Conservation (phyloP, 64 coral and sea anemone genomes). For the Montipora sp. region DNA sequence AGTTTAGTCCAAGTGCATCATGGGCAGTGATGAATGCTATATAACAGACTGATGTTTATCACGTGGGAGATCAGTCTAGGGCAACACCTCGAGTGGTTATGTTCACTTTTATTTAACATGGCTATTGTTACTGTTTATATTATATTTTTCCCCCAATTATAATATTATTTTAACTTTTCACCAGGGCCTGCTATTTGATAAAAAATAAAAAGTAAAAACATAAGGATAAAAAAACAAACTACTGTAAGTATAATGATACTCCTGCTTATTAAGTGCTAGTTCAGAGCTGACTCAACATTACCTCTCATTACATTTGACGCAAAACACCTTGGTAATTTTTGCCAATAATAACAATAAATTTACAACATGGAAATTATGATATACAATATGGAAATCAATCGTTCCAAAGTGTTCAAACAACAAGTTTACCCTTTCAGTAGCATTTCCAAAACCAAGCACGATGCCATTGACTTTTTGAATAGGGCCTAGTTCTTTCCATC, state of each 20-base stretch:
- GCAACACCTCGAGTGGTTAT: no score
- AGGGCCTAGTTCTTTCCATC: conserved; percentile 9
- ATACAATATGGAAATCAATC: background rate
- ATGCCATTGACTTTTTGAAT: conserved; percentile 45
- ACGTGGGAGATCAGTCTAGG: no score
- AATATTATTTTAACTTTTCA: background rate
- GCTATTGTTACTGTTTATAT: background rate
- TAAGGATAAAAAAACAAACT: no score
- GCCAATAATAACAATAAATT: background rate
- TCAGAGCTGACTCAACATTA: background rate
- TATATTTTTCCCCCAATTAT: background rate
- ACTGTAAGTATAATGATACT: background rate
- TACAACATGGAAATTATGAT: background rate
- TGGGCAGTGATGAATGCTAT: no score
- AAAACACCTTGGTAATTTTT: background rate
- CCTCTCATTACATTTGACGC: background rate
- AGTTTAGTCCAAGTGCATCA: no score
- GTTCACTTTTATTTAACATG: no score
- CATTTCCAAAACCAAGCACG: conserved; percentile 42
- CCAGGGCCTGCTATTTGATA: background rate
- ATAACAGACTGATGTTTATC: no score
- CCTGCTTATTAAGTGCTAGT: background rate
- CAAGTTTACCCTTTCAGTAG: conserved; percentile 7
- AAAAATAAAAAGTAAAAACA: background rate
- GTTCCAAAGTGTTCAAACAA: background rate